Evolutionary conservation across 2,797 vertebrate species (phyloP).

Genomic region (Danio aesculapii): DNA sequence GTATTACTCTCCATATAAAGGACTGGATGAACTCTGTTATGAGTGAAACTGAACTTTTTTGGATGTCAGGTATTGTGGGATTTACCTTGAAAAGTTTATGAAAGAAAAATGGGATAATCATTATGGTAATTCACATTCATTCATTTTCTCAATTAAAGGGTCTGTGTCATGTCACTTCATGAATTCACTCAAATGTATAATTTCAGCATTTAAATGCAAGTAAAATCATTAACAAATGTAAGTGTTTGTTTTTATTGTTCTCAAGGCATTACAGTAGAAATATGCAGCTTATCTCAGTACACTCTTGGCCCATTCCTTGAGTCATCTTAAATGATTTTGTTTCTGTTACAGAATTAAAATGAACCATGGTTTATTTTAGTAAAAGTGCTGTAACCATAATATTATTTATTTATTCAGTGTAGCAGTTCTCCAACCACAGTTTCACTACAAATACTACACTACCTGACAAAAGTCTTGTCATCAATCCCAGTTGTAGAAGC

Average conservation of each 20-base stretch:
- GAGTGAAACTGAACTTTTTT: constrained; percentile 1
- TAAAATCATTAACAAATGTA: neutral
- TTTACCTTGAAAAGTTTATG: neutral
- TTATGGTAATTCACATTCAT: constrained; percentile 10
- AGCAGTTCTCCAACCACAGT: too few species aligned
- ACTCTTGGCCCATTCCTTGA: too few species aligned
- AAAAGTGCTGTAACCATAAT: too few species aligned
- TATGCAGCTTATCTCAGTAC: neutral
- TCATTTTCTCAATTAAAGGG: constrained; percentile 1
- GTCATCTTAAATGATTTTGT: too few species aligned
- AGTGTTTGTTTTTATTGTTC: constrained; percentile 4
- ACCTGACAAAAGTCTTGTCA: too few species aligned
- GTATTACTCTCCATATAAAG: neutral
- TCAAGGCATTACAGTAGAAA: neutral
- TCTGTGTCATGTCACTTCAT: constrained; percentile 5
- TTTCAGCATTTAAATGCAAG: neutral
- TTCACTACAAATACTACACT: too few species aligned
- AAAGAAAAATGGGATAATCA: constrained; percentile 7
- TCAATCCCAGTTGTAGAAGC: too few species aligned
- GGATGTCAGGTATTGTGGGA: neutral
- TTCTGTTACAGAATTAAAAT: too few species aligned
- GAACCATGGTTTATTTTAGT: too few species aligned
- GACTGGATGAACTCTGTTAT: neutral
- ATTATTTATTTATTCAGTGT: too few species aligned
- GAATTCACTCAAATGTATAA: constrained; percentile 19